A percentile compares a stretch with the other conserved stretches of the same genome.
phyloP scores from a whole-genome alignment of 1,140 invertebrate genomes.

The Drosophila pachea region DNA sequence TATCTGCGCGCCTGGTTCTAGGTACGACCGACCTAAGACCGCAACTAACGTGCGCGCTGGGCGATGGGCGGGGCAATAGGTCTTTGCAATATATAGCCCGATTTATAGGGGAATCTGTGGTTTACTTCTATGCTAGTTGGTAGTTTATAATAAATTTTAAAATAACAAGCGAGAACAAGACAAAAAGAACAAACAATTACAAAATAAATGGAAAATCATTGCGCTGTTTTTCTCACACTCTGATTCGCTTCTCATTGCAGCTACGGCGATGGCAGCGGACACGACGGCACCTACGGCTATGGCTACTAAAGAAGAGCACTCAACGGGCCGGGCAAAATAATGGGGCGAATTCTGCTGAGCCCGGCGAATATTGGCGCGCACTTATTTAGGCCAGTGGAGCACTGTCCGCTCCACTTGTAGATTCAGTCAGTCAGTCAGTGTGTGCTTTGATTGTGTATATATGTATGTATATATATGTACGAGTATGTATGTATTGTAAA shows the following conservation, averaged over 20 bases:
- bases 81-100: slow-evolving; percentile 21
- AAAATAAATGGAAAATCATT: slow-evolving; percentile 55
- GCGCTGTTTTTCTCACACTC: slow-evolving; percentile 45
- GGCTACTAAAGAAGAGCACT: slow-evolving; percentile 33
- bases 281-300: slow-evolving; percentile 32
- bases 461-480: slow-evolving; percentile 4
- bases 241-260: slow-evolving; percentile 66
- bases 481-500: slow-evolving; percentile 1
- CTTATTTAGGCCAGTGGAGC: slow-evolving; percentile 55
- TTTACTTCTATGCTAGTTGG: slow-evolving; percentile 14
- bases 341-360: slow-evolving; percentile 52
- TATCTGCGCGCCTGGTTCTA: slow-evolving; percentile 68
- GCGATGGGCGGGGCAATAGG: not conserved
- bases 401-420: slow-evolving; percentile 26
- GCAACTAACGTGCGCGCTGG: not conserved
- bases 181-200: slow-evolving; percentile 14
- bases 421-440: not conserved
- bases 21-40: not conserved
- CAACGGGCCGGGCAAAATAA: slow-evolving; percentile 15
- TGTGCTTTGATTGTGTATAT: not conserved
- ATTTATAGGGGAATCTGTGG: slow-evolving; percentile 10
- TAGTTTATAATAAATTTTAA: slow-evolving; percentile 33
- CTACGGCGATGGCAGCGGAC: slow-evolving; percentile 27
- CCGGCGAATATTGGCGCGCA: slow-evolving; percentile 26
- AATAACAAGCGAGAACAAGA: slow-evolving; percentile 10